These are phyloP conservation scores for Prunella himalayana DNA, from an alignment of 2,113 vertebrate genomes.

Conservation along the genomic window DNA sequence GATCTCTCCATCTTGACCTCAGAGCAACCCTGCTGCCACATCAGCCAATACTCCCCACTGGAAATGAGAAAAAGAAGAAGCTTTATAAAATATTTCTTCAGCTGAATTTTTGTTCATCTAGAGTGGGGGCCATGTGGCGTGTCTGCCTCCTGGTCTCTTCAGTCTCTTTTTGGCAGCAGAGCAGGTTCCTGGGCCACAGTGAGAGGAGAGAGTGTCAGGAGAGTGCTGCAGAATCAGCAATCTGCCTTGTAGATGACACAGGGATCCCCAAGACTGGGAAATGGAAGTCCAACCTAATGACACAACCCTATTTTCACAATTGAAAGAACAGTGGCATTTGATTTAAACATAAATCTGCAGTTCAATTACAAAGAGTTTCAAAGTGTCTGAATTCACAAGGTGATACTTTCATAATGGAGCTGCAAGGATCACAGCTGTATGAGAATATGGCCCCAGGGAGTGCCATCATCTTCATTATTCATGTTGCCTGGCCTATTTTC, in stretches of 20 bases:
- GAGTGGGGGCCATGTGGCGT: not conserved
- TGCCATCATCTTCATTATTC: slow-evolving; percentile 17
- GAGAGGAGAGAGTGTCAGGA: not conserved
- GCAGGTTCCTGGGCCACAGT: not conserved
- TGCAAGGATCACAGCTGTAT: not conserved
- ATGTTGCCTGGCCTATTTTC: slow-evolving; percentile 29
- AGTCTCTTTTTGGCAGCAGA: not conserved
- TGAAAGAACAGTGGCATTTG: not conserved
- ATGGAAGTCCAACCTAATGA: not conserved
- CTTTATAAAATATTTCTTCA: not conserved
- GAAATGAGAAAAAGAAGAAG: not conserved
- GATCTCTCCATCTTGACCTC: not conserved
- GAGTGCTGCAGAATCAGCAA: not conserved
- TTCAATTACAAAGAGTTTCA: not conserved
- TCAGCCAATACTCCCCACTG: not conserved
- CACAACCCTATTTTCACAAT: not conserved
- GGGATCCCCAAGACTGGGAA: not conserved
- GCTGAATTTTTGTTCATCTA: not conserved
- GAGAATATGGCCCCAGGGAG: not conserved
- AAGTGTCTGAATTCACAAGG: not conserved
- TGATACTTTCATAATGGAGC: not conserved
- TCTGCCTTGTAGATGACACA: not conserved
- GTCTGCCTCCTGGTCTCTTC: not conserved
- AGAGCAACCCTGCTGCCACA: not conserved
- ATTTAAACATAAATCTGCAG: not conserved